These are phyloP conservation scores for Scrobipalpa costella DNA, from an alignment of 2,888 invertebrate genomes.

Conservation along the genomic window DNA sequence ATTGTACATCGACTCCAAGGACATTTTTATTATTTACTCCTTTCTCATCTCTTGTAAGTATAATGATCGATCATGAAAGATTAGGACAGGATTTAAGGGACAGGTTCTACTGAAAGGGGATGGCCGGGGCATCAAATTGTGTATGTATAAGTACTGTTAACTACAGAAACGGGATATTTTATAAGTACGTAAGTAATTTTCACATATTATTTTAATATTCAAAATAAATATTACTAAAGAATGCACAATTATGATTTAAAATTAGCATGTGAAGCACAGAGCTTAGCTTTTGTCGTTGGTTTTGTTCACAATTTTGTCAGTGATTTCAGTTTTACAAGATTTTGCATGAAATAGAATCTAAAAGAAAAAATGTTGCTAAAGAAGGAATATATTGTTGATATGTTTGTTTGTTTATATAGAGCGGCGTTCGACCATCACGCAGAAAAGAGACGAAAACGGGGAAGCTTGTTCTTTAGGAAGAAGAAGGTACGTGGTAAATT, in stretches of 20 bases:
- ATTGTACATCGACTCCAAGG: no score
- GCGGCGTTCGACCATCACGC: conserved; percentile 87
- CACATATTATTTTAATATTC: no score
- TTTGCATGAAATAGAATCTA: conserved; percentile 30
- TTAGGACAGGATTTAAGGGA: no score
- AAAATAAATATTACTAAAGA: no score
- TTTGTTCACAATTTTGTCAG: conserved; percentile 37
- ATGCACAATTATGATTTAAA: not conserved
- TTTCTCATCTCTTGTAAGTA: no score
- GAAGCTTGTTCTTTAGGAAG: conserved; percentile 94
- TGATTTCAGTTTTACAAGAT: conserved; percentile 34
- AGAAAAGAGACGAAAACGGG: conserved; percentile 92
- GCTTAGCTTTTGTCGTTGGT: conserved; percentile 51
- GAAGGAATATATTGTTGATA: not conserved
- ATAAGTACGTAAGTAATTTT: no score
- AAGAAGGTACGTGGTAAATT: conserved; percentile 84
- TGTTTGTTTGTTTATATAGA: conserved; percentile 53
- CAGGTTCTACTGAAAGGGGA: no score
- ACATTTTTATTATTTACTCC: no score
- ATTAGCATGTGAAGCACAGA: conserved; percentile 41
- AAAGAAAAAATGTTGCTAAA: not conserved
- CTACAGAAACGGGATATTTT: not conserved
- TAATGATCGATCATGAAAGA: no score
- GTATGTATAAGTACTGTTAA: not conserved
- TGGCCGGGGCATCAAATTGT: no score